Percentiles rank a stretch among this genome's conserved stretches.
These are phyloP conservation scores for Eidolon dupreanum DNA, from an alignment of 2,797 vertebrate genomes.

Conservation along the genomic window DNA sequence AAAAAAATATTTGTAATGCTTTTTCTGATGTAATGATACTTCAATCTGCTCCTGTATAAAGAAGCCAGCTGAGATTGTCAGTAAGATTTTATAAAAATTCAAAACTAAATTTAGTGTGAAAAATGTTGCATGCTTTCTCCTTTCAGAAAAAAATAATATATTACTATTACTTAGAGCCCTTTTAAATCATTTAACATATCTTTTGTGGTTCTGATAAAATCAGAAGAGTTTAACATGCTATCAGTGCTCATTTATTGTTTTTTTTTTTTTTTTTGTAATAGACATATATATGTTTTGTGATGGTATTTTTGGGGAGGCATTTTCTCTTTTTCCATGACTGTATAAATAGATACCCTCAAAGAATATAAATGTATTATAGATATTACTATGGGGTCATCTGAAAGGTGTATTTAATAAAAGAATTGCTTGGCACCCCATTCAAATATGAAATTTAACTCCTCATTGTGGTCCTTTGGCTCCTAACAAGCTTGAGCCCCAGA, in stretches of 20 bases:
- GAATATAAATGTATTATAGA: neutral
- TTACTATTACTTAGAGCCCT: neutral
- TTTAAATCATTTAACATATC: neutral
- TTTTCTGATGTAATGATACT: neutral
- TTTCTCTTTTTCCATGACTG: neutral
- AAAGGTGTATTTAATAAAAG: neutral
- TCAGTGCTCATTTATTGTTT: neutral
- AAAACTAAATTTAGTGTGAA: slow-evolving; percentile 37
- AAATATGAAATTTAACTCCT: neutral
- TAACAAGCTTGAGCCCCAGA: neutral
- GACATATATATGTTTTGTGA: neutral
- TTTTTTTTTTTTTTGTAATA: neutral
- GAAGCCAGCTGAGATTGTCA: slow-evolving; percentile 9
- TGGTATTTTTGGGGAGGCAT: neutral
- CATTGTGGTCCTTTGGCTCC: neutral
- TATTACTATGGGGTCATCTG: neutral
- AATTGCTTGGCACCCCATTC: neutral
- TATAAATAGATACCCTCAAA: neutral
- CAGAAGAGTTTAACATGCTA: neutral
- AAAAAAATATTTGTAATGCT: slow-evolving; percentile 39
- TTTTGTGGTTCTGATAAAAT: slow-evolving; percentile 39
- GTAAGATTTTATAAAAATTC: slow-evolving; percentile 56
- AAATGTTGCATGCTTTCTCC: slow-evolving; percentile 3
- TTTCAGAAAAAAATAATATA: neutral
- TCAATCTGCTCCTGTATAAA: slow-evolving; percentile 24